phyloP scores from a whole-genome alignment of 2,888 invertebrate species.

The Prosapia bicincta region DNA sequence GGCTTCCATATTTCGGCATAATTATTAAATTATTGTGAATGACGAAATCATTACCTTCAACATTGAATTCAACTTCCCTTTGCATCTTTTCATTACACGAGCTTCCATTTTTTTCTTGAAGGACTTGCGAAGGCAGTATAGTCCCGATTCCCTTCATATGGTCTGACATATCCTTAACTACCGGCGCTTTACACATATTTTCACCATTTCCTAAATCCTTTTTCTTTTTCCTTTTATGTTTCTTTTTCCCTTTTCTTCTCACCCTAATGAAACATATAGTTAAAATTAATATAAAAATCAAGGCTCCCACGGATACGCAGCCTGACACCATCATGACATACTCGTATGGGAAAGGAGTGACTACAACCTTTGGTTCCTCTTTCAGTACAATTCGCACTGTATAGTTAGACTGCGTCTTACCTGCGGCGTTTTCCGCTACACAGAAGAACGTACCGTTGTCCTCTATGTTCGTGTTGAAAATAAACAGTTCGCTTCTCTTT shows the following conservation, averaged over 20 bases:
- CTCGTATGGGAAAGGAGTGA: constrained; percentile 65
- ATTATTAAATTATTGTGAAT: constrained; percentile 32
- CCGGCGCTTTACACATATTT: constrained; percentile 37
- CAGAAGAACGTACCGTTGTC: constrained; percentile 86
- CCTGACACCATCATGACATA: constrained; percentile 67
- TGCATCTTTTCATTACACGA: constrained; percentile 52
- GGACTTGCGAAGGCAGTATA: constrained; percentile 25
- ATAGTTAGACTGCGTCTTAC: constrained; percentile 73
- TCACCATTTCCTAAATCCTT: constrained; percentile 55
- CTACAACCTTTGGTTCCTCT: constrained; percentile 66
- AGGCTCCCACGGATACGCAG: constrained; percentile 62
- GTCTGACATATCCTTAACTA: constrained; percentile 45
- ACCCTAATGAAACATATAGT: constrained; percentile 40
- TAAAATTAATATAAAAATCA: constrained; percentile 50
- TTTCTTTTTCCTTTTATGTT: constrained; percentile 59
- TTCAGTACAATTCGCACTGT: constrained; percentile 73
- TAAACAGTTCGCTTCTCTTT: constrained; percentile 73
- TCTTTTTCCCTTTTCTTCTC: constrained; percentile 53
- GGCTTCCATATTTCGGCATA: constrained; percentile 19
- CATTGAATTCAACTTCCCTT: constrained; percentile 37
- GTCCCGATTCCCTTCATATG: constrained; percentile 45
- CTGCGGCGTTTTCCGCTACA: constrained; percentile 81
- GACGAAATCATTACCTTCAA: constrained; percentile 35
- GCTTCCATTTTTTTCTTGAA: constrained; percentile 51
- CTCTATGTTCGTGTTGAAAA: constrained; percentile 70